Base-by-base conservation (phyloP, 2,888 invertebrate genomes). In the Melipona bicolor region DNA sequence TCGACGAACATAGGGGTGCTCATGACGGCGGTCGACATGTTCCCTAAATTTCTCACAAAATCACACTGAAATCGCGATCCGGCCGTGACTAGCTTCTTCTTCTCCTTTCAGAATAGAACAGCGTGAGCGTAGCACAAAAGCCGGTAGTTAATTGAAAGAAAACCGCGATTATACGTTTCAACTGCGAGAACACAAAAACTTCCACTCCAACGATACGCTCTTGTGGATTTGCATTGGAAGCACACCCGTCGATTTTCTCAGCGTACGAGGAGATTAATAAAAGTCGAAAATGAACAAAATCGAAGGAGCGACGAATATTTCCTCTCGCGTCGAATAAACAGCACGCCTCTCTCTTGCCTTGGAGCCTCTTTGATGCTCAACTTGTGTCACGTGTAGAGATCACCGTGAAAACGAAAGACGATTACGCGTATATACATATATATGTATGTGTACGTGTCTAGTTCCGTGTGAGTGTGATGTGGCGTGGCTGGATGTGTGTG, bases 21-120 rank as follows among this genome's bases (percentile, higher is more conserved):
- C 97, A 97, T 97, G 95, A 97, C 97, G 95, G 97, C 97, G 92
- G 97, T 97, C 95, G 97, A 97, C 97, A 97, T 97, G 94, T 95
- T 96, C 69, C 73, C 72, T 84, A 79, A 43, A 77, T 85, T 86
- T 84, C 65, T 75, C 86, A 85, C 89, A 89, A 84, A 68, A 86
- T 77, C 74, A 82, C 83, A 87, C 83, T 83, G 24, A 56, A 75
- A 50, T 81, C 59, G 70, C 59, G 71, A 68, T 61, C 77, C 82
- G 21, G 76, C 69, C 71, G 78, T 76, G 59, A 61, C 65, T 78
- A 74, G 71, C 64, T 56, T 79, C 80, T 67, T 62, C 67, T 61
- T 74, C 72, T 43, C 54, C 24, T 73, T 77, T 76, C 62, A 52
- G 72, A 77, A 27, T 68, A n/a, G 36, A 19, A 21, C 71, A 56